These are phyloP conservation scores for Erythrocebus patas DNA, from an alignment of 2,113 vertebrate species.

Conservation along the genomic window DNA sequence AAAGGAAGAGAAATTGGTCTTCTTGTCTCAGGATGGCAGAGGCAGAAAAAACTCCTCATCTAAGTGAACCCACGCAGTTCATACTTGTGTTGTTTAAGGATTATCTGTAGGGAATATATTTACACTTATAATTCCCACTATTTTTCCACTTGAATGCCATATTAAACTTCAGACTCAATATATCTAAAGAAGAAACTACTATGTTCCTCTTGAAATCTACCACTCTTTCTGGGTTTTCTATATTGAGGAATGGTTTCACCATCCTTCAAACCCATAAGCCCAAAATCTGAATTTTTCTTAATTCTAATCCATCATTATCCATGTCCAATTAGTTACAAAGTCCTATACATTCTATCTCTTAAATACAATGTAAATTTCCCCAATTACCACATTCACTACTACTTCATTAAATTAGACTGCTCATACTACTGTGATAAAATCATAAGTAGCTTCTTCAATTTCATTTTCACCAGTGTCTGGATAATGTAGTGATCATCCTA, in stretches of 20 bases:
- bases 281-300: not conserved
- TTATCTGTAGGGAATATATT: not conserved
- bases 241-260: not conserved
- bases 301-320: not conserved
- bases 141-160: not conserved
- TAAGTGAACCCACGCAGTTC: not conserved
- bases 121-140: not conserved
- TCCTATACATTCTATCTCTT: not conserved
- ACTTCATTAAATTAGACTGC: not conserved
- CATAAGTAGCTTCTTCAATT: not conserved
- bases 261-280: not conserved
- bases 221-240: not conserved
- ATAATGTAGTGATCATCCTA: not conserved
- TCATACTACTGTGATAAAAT: not conserved
- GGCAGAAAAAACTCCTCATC: not conserved
- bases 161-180: not conserved
- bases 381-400: not conserved
- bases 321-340: not conserved
- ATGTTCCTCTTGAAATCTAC: not conserved
- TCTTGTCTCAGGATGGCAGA: not conserved
- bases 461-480: not conserved
- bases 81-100: not conserved
- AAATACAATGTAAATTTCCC: not conserved
- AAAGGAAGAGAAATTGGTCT: not conserved
- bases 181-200: not conserved